Base-by-base conservation (phyloP, 2,797 vertebrate species). In the Hypotaenidia okinawae region DNA sequence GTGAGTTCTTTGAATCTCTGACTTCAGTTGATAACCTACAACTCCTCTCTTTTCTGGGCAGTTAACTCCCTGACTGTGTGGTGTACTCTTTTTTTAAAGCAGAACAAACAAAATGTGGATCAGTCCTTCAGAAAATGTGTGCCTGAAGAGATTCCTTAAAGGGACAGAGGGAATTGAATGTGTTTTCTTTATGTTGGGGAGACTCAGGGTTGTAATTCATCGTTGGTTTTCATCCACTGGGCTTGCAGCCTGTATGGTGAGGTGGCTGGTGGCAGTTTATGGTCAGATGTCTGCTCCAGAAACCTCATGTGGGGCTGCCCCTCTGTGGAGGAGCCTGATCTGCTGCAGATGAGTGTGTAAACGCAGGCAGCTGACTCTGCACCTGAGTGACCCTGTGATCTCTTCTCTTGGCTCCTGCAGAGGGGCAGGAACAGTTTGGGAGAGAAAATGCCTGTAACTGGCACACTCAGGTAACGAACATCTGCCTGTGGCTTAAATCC, bases 221-320 rank as follows among this genome's bases (percentile, higher is more conserved):
- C 4, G 22, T n/a, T 9, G 7, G 27, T 13, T 88, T 78, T 12
- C 77, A 37, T 78, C 51, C n/a, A 2, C 43, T 62, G 79, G 68
- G 73, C 43, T 73, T 7, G 4, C 72, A 87, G 67, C 47, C 45
- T 9, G 22, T 0, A 1, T 3, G 2, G 14, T 4, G 24, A 39
- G 8, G 61, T 39, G 7, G 25, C 13, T 3, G 9, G 2, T 9
- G 9, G 27, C 8, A 1, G 14, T 2, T 61, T 1, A 1, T 17
- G 59, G 27, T 62, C 84, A 47, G 22, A 16, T 1, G 0, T 16
- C 83, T 35, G 47, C 70, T 37, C 23, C 54, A 25, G 70, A 15
- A 78, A 52, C 7, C 57, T 4, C 5, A 13, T 70, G 3, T 84
- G 70, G 39, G 62, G 19, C 86, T 68, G 66, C 39, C 39, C 72